Base-by-base conservation (phyloP, 2,113 vertebrate genomes). In the Ibidorhyncha struthersii region DNA sequence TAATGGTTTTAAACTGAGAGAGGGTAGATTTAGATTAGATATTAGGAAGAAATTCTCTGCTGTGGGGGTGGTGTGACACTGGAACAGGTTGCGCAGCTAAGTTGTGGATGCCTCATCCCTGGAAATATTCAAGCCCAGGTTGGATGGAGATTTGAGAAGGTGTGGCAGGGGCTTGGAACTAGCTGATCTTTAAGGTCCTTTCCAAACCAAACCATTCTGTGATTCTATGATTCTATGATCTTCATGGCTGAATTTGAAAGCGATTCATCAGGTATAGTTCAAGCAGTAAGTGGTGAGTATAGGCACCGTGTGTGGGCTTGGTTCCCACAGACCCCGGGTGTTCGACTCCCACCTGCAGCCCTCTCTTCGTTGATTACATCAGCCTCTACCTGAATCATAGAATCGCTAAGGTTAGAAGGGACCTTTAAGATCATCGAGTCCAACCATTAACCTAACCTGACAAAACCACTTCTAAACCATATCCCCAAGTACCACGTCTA, bases 271-370 rank as follows among this genome's bases (percentile, higher is more conserved):
- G n/a, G 9, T 30, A 9, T n/a, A n/a, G 66, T 67, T 92, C 9
- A 32, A 41, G 74, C 5, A 56, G 26, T 66, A 43, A 82, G 49
- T 40, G 21, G 4, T 45, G 21, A 50, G 15, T 38, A 38, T 0
- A 0, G 62, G 21, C 16, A 58, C 47, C 0, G 0, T 0, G 0
- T 66, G 29, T 20, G 43, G 34, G 50, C 36, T 53, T 10, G 38
- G 41, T 58, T 79, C 30, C 50, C 2, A 2, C 49, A 90, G n/a
- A 12, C 7, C 6, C 9, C 2, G 3, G 14, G 9, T 2, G 4
- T 49, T 66, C 3, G 3, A 18, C 32, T 55, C 19, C 34, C 2
- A 3, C 26, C 36, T 90, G 47, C 59, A 85, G 41, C 69, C 21
- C 10, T 86, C 27, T 19, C 15, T 66, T 83, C 26, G 2, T 2